These are phyloP conservation scores for Heteronetta atricapilla DNA, from an alignment of 2,113 vertebrate species.

Conservation along the genomic window DNA sequence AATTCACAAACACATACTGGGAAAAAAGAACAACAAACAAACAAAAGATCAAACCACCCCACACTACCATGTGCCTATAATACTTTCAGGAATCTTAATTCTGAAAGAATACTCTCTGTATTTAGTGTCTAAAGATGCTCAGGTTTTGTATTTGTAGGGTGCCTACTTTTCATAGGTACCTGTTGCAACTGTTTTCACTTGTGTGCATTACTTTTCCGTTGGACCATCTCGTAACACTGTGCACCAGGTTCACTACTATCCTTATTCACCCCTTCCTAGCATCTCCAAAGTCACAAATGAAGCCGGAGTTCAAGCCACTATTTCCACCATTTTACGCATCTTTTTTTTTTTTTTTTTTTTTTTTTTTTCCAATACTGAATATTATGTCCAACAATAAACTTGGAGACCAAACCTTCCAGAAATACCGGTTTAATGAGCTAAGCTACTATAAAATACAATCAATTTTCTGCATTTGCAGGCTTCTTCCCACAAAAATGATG, in stretches of 20 bases:
- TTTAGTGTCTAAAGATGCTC: not conserved
- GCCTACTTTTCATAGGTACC: not conserved
- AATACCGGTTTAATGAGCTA: constrained; percentile 1
- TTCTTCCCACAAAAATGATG: not conserved
- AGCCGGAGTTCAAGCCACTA: not conserved
- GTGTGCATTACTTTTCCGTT: not conserved
- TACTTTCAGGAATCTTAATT: not conserved
- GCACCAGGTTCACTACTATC: not conserved
- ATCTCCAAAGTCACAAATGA: not conserved
- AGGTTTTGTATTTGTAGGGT: not conserved
- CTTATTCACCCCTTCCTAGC: not conserved
- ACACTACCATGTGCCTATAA: not conserved
- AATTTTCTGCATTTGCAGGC: not conserved
- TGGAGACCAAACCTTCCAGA: not conserved
- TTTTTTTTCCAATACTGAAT: not conserved
- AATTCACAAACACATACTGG: not conserved
- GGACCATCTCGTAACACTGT: not conserved
- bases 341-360: not conserved
- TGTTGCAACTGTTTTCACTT: not conserved
- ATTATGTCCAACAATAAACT: not conserved
- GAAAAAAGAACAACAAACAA: not conserved
- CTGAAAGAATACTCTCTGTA: not conserved
- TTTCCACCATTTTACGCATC: not conserved
- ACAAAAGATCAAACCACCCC: accelerated
- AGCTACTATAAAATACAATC: not conserved